Percentiles rank a stretch among this genome's conserved stretches.
Evolutionary conservation across 2,113 vertebrate genomes (phyloP).

Genomic region (Ondatra zibethicus): DNA sequence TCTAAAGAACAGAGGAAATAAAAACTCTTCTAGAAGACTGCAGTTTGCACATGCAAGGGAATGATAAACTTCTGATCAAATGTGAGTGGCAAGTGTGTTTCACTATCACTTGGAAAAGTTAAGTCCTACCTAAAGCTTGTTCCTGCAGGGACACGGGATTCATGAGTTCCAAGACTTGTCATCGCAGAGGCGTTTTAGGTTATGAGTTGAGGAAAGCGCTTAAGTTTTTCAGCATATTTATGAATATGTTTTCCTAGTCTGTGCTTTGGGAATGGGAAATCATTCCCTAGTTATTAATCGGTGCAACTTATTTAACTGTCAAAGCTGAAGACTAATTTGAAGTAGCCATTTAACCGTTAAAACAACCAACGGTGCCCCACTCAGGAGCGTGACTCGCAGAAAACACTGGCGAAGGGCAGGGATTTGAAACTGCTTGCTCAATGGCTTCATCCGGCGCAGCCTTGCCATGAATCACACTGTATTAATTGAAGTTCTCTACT

Average conservation of each 20-base stretch:
- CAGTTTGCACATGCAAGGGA: slow-evolving; percentile 19
- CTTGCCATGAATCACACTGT: neutral
- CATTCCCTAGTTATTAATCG: slow-evolving; percentile 78
- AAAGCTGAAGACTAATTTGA: slow-evolving; percentile 74
- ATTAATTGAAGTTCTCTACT: slow-evolving; percentile 64
- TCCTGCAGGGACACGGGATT: slow-evolving; percentile 52
- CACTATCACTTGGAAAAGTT: neutral
- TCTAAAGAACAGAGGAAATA: slow-evolving; percentile 28
- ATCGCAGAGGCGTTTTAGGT: slow-evolving; percentile 51
- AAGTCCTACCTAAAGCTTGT: neutral
- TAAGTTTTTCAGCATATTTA: slow-evolving; percentile 64
- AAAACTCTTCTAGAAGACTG: neutral
- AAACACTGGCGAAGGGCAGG: slow-evolving; percentile 50
- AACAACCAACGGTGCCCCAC: slow-evolving; percentile 63
- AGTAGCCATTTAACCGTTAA: slow-evolving; percentile 55
- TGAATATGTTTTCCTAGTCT: slow-evolving; percentile 67
- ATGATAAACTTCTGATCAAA: slow-evolving; percentile 59
- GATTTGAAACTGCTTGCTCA: slow-evolving; percentile 30
- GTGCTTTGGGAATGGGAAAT: slow-evolving; percentile 51
- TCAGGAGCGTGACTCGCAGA: slow-evolving; percentile 48
- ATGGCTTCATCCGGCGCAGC: neutral
- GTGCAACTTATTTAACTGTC: slow-evolving; percentile 73
- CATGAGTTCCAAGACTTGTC: slow-evolving; percentile 64
- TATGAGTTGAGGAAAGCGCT: slow-evolving; percentile 68
- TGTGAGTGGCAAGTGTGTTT: slow-evolving; percentile 23